phyloP scores from a whole-genome alignment of 30 jellyfish, hydroid and myxozoan species.

The Hydractinia symbiolongicarpus region DNA sequence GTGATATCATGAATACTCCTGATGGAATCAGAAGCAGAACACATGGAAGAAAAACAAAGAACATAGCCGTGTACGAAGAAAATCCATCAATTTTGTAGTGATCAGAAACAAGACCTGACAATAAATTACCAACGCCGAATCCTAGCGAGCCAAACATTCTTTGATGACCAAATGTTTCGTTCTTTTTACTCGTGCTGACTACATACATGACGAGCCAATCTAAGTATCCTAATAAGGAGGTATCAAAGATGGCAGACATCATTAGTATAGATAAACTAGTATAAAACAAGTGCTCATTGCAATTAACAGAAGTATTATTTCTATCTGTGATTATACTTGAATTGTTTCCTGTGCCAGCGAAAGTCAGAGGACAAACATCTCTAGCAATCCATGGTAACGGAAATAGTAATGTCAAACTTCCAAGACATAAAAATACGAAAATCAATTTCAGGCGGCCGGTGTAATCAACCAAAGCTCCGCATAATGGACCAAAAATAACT shows the following conservation, averaged over 20 bases:
- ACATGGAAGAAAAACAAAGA: constrained; percentile 4
- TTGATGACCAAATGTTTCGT: constrained; percentile 13
- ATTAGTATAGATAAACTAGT: background rate
- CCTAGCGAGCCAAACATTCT: constrained; percentile 18
- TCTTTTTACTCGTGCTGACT: background rate
- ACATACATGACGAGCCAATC: background rate
- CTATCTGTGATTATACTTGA: background rate
- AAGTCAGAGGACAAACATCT: background rate
- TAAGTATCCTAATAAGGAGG: background rate
- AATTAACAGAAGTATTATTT: background rate
- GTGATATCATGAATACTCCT: background rate
- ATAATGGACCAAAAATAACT: constrained; percentile 15
- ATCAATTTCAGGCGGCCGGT: background rate
- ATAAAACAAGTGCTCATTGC: background rate
- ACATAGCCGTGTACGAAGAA: constrained; percentile 1
- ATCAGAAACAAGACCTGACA: constrained; percentile 23
- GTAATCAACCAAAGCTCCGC: constrained; percentile 5
- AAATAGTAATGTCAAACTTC: background rate
- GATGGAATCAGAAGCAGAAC: background rate
- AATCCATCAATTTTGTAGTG: background rate
- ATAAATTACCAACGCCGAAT: background rate
- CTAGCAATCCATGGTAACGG: constrained; percentile 11
- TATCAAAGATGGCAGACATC: background rate
- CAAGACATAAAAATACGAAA: constrained; percentile 2
- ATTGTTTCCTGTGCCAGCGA: background rate